A percentile compares a stretch with the other conserved stretches of the same genome.
Conservation (phyloP, 1,140 invertebrate species). For the Dendrolimus kikuchii region DNA sequence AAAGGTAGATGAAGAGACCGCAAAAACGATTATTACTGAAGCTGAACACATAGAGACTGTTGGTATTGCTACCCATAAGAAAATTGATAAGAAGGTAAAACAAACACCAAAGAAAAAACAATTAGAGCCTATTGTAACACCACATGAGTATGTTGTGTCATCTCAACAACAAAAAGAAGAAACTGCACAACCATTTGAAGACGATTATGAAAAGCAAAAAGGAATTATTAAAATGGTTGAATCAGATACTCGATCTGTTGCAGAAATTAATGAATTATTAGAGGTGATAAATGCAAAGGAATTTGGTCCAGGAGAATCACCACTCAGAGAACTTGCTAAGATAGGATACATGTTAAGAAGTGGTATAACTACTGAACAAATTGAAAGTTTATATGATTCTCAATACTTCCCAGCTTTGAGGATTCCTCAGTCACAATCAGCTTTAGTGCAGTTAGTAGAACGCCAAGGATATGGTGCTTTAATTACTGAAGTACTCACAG, state of each 20-base stretch:
- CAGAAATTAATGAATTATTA: conserved; percentile 83
- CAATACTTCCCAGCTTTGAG: conserved; percentile 84
- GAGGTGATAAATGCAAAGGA: conserved; percentile 82
- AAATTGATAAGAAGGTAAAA: conserved; percentile 71
- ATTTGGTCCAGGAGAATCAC: conserved; percentile 84
- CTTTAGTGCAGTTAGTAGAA: conserved; percentile 86
- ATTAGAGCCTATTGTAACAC: conserved; percentile 68
- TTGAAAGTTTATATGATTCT: conserved; percentile 83
- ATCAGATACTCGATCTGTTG: conserved; percentile 73
- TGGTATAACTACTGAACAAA: conserved; percentile 83
- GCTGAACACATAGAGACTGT: conserved; percentile 75
- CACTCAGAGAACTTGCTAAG: conserved; percentile 84
- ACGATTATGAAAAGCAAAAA: conserved; percentile 73
- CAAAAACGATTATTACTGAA: conserved; percentile 69
- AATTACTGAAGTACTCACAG: conserved; percentile 84
- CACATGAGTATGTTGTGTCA: conserved; percentile 73
- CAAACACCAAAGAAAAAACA: conserved; percentile 53
- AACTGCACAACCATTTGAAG: conserved; percentile 70
- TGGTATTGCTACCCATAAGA: conserved; percentile 76
- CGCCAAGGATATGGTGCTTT: conserved; percentile 84
- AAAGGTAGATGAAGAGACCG: conserved; percentile 55
- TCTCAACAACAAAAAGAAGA: conserved; percentile 75
- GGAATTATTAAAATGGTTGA: conserved; percentile 74
- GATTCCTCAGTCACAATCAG: conserved; percentile 84
- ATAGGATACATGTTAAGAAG: conserved; percentile 83